phyloP scores from a whole-genome alignment of 2,797 vertebrate species.

The Pelodytes ibericus region DNA sequence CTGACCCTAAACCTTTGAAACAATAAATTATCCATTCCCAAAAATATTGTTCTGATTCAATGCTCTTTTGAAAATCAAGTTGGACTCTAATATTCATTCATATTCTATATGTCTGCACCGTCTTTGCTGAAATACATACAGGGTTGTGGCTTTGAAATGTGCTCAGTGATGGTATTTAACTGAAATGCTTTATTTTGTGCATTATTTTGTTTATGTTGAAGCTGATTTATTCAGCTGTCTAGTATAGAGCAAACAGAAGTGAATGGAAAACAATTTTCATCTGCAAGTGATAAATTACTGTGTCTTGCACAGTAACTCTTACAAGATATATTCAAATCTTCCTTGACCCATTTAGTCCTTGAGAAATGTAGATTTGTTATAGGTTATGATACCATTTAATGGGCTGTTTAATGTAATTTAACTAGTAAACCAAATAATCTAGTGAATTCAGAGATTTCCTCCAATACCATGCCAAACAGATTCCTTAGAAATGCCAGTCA shows the following conservation, averaged over 20 bases:
- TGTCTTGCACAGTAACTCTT: neutral
- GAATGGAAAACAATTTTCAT: conserved; percentile 64
- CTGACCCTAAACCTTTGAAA: too few species aligned
- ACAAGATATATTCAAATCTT: conserved; percentile 12
- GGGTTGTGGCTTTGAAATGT: conserved; percentile 33
- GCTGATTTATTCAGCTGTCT: conserved; percentile 55
- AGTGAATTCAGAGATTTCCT: too few species aligned
- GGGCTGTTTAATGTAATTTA: neutral
- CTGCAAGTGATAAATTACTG: conserved; percentile 60
- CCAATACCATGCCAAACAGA: too few species aligned
- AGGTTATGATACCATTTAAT: conserved; percentile 18
- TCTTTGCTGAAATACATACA: conserved; percentile 7
- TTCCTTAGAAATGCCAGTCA: too few species aligned
- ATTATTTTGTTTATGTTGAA: neutral
- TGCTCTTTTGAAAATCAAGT: conserved; percentile 2
- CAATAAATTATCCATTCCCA: too few species aligned
- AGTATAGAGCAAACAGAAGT: conserved; percentile 62
- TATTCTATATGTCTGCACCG: conserved; percentile 9
- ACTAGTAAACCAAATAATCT: too few species aligned
- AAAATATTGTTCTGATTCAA: conserved; percentile 34
- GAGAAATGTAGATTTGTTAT: conserved; percentile 10
- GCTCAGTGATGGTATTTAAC: conserved; percentile 12
- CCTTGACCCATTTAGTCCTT: neutral
- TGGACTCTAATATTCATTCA: conserved; percentile 33
- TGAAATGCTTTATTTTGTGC: conserved; percentile 16